Evolutionary conservation across 2,888 invertebrate genomes (phyloP), one percentile per base, ranked within the genome.

Genomic region (Punctoribates punctum): DNA sequence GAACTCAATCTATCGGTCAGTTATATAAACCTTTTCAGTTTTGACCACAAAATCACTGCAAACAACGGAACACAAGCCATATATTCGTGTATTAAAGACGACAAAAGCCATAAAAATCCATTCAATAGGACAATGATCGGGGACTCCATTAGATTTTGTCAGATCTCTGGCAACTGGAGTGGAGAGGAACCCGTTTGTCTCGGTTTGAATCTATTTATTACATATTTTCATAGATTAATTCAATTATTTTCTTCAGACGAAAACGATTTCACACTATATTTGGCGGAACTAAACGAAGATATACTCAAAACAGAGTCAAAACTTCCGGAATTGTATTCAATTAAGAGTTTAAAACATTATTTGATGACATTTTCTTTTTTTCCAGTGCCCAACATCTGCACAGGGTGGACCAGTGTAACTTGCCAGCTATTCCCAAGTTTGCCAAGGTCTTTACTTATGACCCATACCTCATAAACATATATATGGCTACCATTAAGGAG

Each of bases 251-350:
- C 13, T n/a, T n/a, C 13, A 57, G 57, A 57, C 5, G 11, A 6
- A 23, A 57, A 57, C 20, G 57, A 57, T 20, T 57, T 57, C 11
- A 57, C 57, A n/a, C 25, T 57, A 57, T 57, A 57, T 57, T 57
- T n/a, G 57, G 57, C 57, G 3, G 57, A 57, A 57, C 4, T 57
- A 3, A 57, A 57, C n/a, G 57, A 57, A 13, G 9, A 23, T 57
- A 9, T 57, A 1, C 25, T 57, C 17, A 57, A 20, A 57, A 20
- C 8, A 2, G 11, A 57, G 20, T 57, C 57, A 57, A 57, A 57
- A 20, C 23, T 57, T 2, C 57, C 57, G 6, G 23, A 57, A 23
- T 57, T 57, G 57, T 57, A 57, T 5, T 9, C 5, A 54, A 54
- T 11, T n/a, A 54, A n/a, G n/a, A n/a, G n/a, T n/a, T n/a, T 17